Evolutionary conservation across 1,140 invertebrate genomes (phyloP).

Genomic region (Grapholita molesta): DNA sequence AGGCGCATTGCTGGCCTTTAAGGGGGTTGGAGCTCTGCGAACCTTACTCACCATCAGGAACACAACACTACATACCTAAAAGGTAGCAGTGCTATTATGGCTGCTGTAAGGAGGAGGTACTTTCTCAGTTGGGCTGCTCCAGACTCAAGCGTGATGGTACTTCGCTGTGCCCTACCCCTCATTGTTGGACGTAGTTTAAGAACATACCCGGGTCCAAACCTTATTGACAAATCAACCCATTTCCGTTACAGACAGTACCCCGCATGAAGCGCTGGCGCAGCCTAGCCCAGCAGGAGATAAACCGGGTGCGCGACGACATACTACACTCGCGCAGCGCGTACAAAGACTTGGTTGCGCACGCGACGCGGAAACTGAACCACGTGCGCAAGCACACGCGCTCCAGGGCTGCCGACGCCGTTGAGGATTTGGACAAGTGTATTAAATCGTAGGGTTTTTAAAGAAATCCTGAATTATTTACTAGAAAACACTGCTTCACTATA

Average conservation of each 20-base stretch:
- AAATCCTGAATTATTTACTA: too few relatives aligned
- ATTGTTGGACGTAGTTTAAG: background rate
- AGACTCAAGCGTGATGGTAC: too few relatives aligned
- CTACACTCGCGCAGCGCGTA: constrained; percentile 51
- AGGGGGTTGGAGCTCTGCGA: too few relatives aligned
- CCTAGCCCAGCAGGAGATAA: constrained; percentile 49
- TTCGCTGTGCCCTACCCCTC: background rate
- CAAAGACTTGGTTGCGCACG: constrained; percentile 51
- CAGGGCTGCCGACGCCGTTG: constrained; percentile 26
- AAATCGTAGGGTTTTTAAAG: too few relatives aligned
- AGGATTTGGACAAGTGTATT: constrained; percentile 26
- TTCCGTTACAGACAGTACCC: constrained; percentile 43
- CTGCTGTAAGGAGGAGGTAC: too few relatives aligned
- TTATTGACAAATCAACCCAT: background rate
- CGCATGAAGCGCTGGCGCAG: constrained; percentile 51
- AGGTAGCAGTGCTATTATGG: too few relatives aligned
- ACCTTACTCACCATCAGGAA: too few relatives aligned
- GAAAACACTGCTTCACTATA: too few relatives aligned
- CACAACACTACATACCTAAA: too few relatives aligned
- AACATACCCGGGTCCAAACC: background rate
- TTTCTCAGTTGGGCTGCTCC: too few relatives aligned
- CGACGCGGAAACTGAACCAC: constrained; percentile 42
- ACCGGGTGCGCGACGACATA: constrained; percentile 57
- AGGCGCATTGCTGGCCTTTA: too few relatives aligned
- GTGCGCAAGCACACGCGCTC: constrained; percentile 35